Evolutionary conservation across 2,888 invertebrate genomes (phyloP), one percentile per base, ranked within the genome.

Genomic region (Harmothoe impar): DNA sequence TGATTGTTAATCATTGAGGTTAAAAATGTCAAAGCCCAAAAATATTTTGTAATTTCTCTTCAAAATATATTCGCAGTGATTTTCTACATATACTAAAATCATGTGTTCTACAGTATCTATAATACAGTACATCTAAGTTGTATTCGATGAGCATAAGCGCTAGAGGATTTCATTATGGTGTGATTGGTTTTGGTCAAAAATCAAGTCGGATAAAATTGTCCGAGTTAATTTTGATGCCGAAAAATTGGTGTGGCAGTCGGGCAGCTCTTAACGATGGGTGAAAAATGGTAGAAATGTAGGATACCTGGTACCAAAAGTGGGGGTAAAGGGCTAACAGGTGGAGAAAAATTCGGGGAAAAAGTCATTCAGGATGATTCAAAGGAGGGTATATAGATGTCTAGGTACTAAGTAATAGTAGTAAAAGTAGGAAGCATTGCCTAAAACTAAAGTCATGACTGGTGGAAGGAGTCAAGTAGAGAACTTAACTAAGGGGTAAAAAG

Each of bases 401-500:
- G 23, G 43, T 81, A 33, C 33, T 15, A 20, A 35, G 81, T 43
- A 81, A 81, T 81, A 81, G 81, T 1, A 7, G 77, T n/a, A n/a
- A n/a, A n/a, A n/a, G n/a, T 77, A 77, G 33, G 81, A 81, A 81
- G 81, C 81, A 43, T 23, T 43, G 15, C n/a, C 81, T 81, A 81
- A 33, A n/a, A 43, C 81, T 81, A 81, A n/a, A 17, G 31, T 77
- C 72, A 81, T 43, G 81, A 81, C 33, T 81, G 81, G 81, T 35
- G 43, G 25, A 77, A 81, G 35, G n/a, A 35, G 77, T 31, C 35
- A 81, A 43, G 81, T 81, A 25, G 25, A 81, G 25, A 43, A 33
- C 81, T 81, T 81, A 81, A 81, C 81, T 81, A 86, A 86, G 56
- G 43, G 86, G 52, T 25, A 20, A 35, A 86, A 86, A 51, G 84